Evolutionary conservation across 2,113 vertebrate genomes (phyloP).

Genomic region (Pomatorhinus ruficollis): DNA sequence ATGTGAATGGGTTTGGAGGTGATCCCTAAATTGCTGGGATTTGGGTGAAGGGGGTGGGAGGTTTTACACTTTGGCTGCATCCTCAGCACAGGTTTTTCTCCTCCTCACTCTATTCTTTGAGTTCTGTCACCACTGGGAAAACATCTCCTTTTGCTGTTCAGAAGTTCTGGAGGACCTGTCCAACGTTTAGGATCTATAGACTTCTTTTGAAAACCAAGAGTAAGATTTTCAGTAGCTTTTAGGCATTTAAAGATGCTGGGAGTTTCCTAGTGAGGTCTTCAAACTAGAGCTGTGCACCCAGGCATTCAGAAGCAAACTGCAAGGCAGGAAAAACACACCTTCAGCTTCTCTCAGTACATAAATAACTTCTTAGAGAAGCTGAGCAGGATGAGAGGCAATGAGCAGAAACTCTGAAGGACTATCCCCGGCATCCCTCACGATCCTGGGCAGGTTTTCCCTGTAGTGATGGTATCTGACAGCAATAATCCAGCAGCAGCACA

Average conservation of each 20-base stretch:
- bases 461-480: neutral
- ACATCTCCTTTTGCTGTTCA: neutral
- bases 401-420: neutral
- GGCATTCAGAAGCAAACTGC: neutral
- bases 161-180: neutral
- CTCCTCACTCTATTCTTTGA: neutral
- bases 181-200: neutral
- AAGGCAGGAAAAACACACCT: neutral
- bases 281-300: neutral
- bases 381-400: neutral
- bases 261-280: neutral
- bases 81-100: neutral
- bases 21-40: neutral
- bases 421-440: neutral
- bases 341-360: neutral
- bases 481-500: neutral
- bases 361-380: neutral
- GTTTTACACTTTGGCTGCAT: neutral
- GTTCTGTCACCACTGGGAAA: accelerated
- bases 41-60: neutral
- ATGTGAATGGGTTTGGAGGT: neutral
- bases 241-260: neutral
- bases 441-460: neutral
- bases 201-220: neutral
- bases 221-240: neutral